These are phyloP conservation scores for Crocodylus rhombifer DNA, from an alignment of 2,797 vertebrate species.

Conservation along the genomic window DNA sequence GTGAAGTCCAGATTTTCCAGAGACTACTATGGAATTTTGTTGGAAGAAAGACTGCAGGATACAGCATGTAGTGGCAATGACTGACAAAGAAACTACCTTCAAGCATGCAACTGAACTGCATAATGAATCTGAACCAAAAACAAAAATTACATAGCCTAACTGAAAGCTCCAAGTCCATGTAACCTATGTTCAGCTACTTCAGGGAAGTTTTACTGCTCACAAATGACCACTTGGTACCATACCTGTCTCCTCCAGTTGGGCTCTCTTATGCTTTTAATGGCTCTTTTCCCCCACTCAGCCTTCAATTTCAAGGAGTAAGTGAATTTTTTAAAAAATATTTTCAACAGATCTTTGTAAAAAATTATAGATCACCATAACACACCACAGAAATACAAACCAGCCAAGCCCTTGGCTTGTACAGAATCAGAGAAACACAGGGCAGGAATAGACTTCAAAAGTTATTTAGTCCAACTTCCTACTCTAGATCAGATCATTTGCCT, in stretches of 20 bases:
- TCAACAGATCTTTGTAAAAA: background rate
- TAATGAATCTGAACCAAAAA: conserved; percentile 43
- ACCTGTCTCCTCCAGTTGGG: background rate
- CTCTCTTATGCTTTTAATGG: background rate
- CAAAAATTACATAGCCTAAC: conserved; percentile 39
- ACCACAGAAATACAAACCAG: background rate
- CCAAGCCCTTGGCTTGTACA: background rate
- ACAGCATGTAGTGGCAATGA: background rate
- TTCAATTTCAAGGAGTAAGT: conserved; percentile 15
- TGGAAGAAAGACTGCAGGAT: background rate
- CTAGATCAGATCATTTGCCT: too few species aligned
- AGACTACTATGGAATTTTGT: conserved; percentile 19
- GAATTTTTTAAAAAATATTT: background rate
- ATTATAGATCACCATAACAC: background rate
- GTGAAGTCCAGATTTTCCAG: conserved; percentile 29
- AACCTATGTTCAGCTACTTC: background rate
- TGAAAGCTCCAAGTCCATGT: conserved; percentile 28
- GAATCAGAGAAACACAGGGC: too few species aligned
- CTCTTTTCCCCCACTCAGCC: background rate
- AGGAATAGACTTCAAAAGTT: too few species aligned
- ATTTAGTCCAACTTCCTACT: too few species aligned
- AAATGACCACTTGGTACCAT: background rate
- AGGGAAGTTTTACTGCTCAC: conserved; percentile 15
- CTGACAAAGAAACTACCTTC: background rate
- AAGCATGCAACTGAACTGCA: conserved; percentile 16